Percentiles rank a stretch among this genome's conserved stretches.
These are phyloP conservation scores for Palythoa grandis DNA, from an alignment of 92 coral and sea anemone species.

Conservation along the genomic window DNA sequence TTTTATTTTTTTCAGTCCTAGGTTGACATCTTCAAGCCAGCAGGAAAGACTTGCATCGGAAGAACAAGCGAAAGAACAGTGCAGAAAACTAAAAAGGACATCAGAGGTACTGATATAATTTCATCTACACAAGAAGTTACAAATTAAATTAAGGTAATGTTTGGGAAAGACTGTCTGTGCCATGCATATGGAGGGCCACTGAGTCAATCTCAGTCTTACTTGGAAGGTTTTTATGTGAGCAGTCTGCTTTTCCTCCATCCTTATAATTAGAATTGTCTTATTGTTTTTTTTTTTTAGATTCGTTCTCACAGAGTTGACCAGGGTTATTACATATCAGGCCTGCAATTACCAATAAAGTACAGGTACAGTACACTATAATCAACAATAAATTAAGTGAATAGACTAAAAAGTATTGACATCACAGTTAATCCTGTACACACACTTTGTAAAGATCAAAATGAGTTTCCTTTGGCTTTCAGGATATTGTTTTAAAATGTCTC, in stretches of 20 bases:
- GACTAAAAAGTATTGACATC: too few species aligned
- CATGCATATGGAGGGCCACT: too few species aligned
- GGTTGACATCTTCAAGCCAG: conserved; percentile 63
- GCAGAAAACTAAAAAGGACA: conserved; percentile 74
- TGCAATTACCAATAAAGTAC: conserved; percentile 72
- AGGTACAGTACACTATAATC: conserved; percentile 47
- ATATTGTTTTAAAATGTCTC: too few species aligned
- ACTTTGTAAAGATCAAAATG: too few species aligned
- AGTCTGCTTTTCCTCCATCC: too few species aligned
- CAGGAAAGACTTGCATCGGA: conserved; percentile 65
- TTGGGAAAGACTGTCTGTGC: not conserved
- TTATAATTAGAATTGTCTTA: too few species aligned
- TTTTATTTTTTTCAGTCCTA: conserved; percentile 26
- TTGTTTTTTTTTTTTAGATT: conserved; percentile 55
- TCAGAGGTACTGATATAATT: conserved; percentile 65
- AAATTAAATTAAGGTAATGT: not conserved
- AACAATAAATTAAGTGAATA: too few species aligned
- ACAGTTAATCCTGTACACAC: too few species aligned
- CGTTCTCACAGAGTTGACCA: conserved; percentile 83
- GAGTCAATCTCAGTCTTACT: too few species aligned
- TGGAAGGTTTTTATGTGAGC: too few species aligned
- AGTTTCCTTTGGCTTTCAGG: too few species aligned
- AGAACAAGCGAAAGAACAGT: conserved; percentile 63
- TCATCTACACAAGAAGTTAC: too few species aligned
- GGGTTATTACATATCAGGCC: conserved; percentile 89